These are phyloP conservation scores for Ophiodon elongatus DNA, from an alignment of 2,113 vertebrate species.

Conservation along the genomic window DNA sequence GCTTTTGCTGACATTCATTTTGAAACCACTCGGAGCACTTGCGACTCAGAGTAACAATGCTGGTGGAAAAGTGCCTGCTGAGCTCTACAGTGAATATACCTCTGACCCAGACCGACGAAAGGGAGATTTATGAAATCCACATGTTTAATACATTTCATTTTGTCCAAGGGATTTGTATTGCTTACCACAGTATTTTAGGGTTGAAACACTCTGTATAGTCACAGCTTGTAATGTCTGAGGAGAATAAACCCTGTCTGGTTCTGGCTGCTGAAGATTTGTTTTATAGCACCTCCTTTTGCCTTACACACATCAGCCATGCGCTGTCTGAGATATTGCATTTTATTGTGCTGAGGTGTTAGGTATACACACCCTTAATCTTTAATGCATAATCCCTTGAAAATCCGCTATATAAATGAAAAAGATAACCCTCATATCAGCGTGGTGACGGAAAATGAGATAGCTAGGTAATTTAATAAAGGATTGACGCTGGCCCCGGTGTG, in stretches of 20 bases:
- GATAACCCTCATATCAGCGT: slow-evolving; percentile 75
- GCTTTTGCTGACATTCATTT: slow-evolving; percentile 84
- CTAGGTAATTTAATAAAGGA: slow-evolving; percentile 81
- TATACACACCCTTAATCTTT: slow-evolving; percentile 77
- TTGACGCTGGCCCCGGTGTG: slow-evolving; percentile 71
- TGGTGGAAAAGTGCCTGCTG: slow-evolving; percentile 72
- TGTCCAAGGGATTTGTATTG: slow-evolving; percentile 84
- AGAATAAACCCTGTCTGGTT: slow-evolving; percentile 77
- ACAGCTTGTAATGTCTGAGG: slow-evolving; percentile 80
- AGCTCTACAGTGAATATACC: slow-evolving; percentile 79
- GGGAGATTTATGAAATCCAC: slow-evolving; percentile 86
- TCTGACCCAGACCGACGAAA: slow-evolving; percentile 79
- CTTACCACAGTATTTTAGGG: slow-evolving; percentile 81
- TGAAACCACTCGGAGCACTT: slow-evolving; percentile 73
- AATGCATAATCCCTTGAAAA: slow-evolving; percentile 82
- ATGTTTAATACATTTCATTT: slow-evolving; percentile 90
- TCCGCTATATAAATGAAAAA: slow-evolving; percentile 79
- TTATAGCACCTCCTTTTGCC: slow-evolving; percentile 64
- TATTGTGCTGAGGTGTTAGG: slow-evolving; percentile 74
- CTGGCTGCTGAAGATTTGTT: slow-evolving; percentile 77
- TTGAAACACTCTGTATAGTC: slow-evolving; percentile 78
- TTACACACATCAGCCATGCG: slow-evolving; percentile 63
- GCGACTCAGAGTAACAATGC: slow-evolving; percentile 73
- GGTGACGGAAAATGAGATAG: slow-evolving; percentile 79
- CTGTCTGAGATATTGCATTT: slow-evolving; percentile 72